These are phyloP conservation scores for Onychomys arenicola DNA, from an alignment of 2,797 vertebrate species.

Conservation along the genomic window DNA sequence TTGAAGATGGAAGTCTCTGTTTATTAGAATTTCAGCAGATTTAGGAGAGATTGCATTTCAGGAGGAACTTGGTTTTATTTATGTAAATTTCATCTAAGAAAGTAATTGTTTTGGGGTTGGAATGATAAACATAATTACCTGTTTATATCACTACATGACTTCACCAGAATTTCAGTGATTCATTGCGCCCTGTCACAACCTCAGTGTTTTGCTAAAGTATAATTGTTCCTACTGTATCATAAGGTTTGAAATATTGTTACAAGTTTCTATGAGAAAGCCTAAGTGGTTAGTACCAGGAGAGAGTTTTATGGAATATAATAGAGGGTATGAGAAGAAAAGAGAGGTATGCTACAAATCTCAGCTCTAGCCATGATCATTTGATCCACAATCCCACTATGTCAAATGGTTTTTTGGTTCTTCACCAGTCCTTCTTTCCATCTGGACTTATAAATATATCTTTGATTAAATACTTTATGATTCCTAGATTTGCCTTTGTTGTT, in stretches of 20 bases:
- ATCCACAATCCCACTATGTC: neutral
- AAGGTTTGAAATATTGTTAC: neutral
- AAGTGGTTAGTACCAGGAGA: neutral
- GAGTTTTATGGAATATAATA: neutral
- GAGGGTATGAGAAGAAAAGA: neutral
- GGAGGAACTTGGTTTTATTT: neutral
- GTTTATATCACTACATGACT: neutral
- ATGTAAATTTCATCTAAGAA: neutral
- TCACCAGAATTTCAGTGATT: neutral
- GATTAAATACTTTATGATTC: neutral
- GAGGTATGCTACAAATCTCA: neutral
- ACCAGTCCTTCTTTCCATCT: neutral
- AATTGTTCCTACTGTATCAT: neutral
- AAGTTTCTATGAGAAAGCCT: neutral
- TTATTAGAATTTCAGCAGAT: neutral
- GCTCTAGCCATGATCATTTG: neutral
- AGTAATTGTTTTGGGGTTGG: neutral
- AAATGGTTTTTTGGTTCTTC: neutral
- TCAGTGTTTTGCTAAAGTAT: neutral
- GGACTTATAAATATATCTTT: neutral
- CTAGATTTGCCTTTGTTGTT: neutral
- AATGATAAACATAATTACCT: neutral
- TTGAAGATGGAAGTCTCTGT: neutral
- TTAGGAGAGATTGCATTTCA: neutral
- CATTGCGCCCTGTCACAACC: neutral